Conservation (phyloP, 2,113 vertebrate species). For the Tenebrosternarchus preto region DNA sequence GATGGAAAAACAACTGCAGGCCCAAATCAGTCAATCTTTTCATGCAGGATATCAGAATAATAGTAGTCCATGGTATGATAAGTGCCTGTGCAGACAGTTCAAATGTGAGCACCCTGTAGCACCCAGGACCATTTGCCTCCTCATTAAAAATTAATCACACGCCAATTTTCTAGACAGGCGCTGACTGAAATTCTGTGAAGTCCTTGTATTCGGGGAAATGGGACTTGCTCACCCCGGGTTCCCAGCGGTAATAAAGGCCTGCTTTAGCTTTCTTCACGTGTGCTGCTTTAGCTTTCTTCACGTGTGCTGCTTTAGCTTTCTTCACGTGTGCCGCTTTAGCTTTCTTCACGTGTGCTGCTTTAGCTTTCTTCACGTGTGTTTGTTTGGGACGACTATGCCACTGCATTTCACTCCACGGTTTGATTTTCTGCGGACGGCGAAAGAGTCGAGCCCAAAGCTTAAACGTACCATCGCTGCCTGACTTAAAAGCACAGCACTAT, state of each 20-base stretch:
- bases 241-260: not conserved
- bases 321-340: not conserved
- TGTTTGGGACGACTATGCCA: not conserved
- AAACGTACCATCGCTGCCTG: not conserved
- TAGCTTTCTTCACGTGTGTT: not conserved
- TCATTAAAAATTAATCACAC: constrained; percentile 38
- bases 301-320: not conserved
- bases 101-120: constrained; percentile 7
- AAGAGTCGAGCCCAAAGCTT: not conserved
- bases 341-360: too few species aligned
- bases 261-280: not conserved
- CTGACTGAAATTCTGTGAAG: constrained; percentile 19
- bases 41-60: constrained; percentile 3
- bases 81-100: constrained; percentile 20
- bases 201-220: constrained; percentile 19
- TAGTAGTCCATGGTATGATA: constrained; percentile 17
- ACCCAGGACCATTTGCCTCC: constrained; percentile 25
- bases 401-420: not conserved
- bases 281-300: not conserved
- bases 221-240: not conserved
- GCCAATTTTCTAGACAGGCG: constrained; percentile 34
- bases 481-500: constrained; percentile 3
- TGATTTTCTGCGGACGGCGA: not conserved
- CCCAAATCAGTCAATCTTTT: constrained; percentile 34
- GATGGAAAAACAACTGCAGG: not conserved